Percentiles rank a stretch among this genome's conserved stretches.
phyloP scores from a whole-genome alignment of 2,797 vertebrate species.

The Neosalanx taihuensis region DNA sequence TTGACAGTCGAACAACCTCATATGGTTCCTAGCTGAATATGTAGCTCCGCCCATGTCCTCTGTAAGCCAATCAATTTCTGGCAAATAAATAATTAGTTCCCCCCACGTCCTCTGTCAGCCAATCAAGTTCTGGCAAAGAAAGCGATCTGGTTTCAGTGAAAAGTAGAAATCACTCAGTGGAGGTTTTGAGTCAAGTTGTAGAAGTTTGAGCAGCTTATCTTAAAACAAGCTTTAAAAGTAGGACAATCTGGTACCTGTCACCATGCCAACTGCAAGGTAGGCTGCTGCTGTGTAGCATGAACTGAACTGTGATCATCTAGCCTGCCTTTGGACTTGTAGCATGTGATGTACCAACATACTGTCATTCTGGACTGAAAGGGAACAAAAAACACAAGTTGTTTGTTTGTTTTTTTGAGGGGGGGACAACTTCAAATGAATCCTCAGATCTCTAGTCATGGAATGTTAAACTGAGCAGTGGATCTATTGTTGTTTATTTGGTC shows the following conservation, averaged over 20 bases:
- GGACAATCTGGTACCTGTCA: constrained; percentile 39
- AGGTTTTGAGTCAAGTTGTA: constrained; percentile 1
- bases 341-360: background rate
- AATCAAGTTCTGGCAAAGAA: constrained; percentile 46
- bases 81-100: constrained; percentile 54
- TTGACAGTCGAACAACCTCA: constrained; percentile 50
- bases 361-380: background rate
- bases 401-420: too few relatives aligned
- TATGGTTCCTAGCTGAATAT: background rate
- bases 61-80: constrained; percentile 54
- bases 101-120: constrained; percentile 32
- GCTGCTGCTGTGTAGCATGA: constrained; percentile 15
- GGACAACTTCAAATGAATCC: too few relatives aligned
- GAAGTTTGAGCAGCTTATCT: constrained; percentile 22
- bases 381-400: too few relatives aligned
- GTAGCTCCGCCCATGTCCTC: constrained; percentile 39
- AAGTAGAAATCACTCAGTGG: constrained; percentile 35
- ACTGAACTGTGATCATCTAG: background rate
- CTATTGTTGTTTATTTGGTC: too few relatives aligned
- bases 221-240: constrained; percentile 34
- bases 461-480: too few relatives aligned
- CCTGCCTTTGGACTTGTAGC: background rate
- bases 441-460: too few relatives aligned
- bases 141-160: constrained; percentile 43
- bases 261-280: constrained; percentile 71